These are phyloP conservation scores for Digitonthophagus gazella DNA, from an alignment of 2,888 invertebrate species.

Conservation along the genomic window DNA sequence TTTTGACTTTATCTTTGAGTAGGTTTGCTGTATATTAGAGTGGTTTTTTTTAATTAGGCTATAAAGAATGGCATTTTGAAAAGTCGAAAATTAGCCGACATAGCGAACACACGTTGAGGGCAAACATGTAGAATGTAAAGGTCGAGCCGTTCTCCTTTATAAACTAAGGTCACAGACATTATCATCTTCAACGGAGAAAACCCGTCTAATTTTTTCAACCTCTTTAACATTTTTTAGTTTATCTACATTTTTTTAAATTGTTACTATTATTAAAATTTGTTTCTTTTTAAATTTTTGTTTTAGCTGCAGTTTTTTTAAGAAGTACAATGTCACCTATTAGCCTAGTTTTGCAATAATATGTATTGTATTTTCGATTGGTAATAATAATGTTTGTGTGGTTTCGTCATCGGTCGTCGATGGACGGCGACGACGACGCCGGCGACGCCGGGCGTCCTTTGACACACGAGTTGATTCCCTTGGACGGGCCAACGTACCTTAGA, in stretches of 20 bases:
- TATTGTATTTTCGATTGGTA: too few species aligned
- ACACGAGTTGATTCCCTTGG: slow-evolving; percentile 34
- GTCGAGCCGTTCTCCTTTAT: background rate
- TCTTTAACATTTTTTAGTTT: too few species aligned
- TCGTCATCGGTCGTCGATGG: background rate
- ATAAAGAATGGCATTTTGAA: background rate
- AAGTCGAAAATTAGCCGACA: background rate
- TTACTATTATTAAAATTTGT: too few species aligned
- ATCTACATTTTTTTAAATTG: too few species aligned
- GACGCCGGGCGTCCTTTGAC: background rate
- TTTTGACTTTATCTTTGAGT: background rate
- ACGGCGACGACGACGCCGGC: background rate
- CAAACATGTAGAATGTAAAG: background rate
- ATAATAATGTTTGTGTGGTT: background rate
- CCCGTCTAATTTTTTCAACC: too few species aligned
- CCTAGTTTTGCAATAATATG: too few species aligned
- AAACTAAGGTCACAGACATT: background rate
- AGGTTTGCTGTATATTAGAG: background rate
- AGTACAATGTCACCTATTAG: background rate
- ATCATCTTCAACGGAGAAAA: background rate
- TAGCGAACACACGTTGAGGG: background rate
- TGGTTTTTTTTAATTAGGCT: background rate
- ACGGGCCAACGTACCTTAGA: slow-evolving; percentile 37
- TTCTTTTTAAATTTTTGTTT: too few species aligned
- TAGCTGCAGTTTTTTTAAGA: too few species aligned